Evolutionary conservation across 2,888 invertebrate genomes (phyloP), one percentile per base, ranked within the genome.

Genomic region (Macroteleia sp.): DNA sequence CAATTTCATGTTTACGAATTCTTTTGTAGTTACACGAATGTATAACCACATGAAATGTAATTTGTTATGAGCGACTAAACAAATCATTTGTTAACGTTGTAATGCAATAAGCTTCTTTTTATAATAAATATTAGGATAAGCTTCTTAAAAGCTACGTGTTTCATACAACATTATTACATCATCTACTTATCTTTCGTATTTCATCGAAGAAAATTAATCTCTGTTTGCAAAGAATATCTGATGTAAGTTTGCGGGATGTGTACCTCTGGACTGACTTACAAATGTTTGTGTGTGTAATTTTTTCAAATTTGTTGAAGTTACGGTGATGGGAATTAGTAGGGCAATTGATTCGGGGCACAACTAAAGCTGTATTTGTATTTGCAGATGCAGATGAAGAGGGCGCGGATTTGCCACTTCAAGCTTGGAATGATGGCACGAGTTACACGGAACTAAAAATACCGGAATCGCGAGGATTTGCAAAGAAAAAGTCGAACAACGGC

Each of bases 371-470:
- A 5, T 71, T 57, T 69, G 39, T 73, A 70, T 79, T 86, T 84
- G 64, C 89, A 89, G 89, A 83, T 83, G 66, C 66, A 22, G 74
- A 75, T 32, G 79, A 78, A 46, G 88, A 89, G 61, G 81, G 62
- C 25, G 67, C 79, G 2, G 87, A 88, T 62, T 54, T 87, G 46
- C 84, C 88, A 17, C 61, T 85, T 28, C 88, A 88, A 39, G 84
- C 85, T 1, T 84, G 85, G 82, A 85, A 66, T 32, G 85, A 86
- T 32, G 76, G 70, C 25, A 28, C 77, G 5, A 79, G 79, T 9
- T 86, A 82, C 59, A 82, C 86, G 6, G 86, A 85, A 42, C 77
- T 89, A 25, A 89, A 86, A 70, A 89, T 89, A 78, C 90, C 88
- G 5, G 88, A 88, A 57, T 85, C 87, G 6, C 79, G 80, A 17